Conservation (phyloP, 2,113 vertebrate genomes). For the Poeciliopsis turrubarensis region DNA sequence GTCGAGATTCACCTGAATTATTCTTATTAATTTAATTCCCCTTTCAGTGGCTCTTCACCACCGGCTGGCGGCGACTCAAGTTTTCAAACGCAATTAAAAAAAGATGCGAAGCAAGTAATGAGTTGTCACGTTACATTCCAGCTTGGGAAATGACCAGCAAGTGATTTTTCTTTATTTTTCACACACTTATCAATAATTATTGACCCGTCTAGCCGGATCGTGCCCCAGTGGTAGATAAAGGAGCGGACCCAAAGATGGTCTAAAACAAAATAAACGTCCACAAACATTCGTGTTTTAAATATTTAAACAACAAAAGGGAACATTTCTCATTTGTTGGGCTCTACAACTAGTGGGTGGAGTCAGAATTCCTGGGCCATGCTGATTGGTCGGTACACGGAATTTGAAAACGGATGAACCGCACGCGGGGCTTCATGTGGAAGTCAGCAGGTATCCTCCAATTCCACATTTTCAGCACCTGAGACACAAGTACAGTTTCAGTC, state of each 20-base stretch:
- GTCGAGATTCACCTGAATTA: slow-evolving; percentile 10
- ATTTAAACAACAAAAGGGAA: slow-evolving; percentile 48
- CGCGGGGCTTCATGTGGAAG: slow-evolving; percentile 78
- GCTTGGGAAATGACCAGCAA: not conserved
- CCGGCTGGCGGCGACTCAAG: not conserved
- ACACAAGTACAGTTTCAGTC: not conserved
- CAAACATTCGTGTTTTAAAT: slow-evolving; percentile 73
- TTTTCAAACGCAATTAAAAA: not conserved
- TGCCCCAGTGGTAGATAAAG: not conserved
- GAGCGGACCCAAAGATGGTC: slow-evolving; percentile 12
- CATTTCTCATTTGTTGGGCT: slow-evolving; percentile 1
- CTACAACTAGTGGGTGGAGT: slow-evolving; percentile 67
- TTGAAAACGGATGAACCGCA: slow-evolving; percentile 78
- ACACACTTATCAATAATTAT: not conserved
- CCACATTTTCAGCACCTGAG: slow-evolving; percentile 84
- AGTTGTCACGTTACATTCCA: not conserved
- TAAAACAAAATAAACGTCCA: slow-evolving; percentile 50
- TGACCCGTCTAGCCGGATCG: not conserved
- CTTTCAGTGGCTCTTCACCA: not conserved
- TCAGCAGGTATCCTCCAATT: slow-evolving; percentile 88
- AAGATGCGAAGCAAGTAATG: not conserved
- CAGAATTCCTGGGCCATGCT: slow-evolving; percentile 58
- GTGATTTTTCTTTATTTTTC: not conserved
- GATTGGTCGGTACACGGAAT: slow-evolving; percentile 79
- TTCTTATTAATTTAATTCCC: not conserved